Evolutionary conservation across 2,888 invertebrate species (phyloP), one percentile per base, ranked within the genome.

Genomic region (Parnassius apollo): DNA sequence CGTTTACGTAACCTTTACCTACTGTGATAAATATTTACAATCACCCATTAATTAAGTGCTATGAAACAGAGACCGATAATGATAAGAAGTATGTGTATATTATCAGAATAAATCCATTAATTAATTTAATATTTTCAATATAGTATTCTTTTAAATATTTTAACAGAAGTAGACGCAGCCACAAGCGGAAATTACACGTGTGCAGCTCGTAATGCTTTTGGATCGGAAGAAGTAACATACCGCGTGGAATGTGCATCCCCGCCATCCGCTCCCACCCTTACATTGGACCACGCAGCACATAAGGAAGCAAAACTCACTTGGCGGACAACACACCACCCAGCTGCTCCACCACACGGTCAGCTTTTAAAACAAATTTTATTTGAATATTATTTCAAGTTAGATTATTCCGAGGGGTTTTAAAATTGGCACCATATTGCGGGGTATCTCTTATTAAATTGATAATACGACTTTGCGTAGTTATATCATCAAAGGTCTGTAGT

Each of bases 151-250:
- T 9, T 48, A 13, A 13, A 49, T 52, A 52, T 65, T 59, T 22
- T 42, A 61, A 68, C 76, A 95, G 95, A 94, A 83, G 93, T 95
- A 60, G 96, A 96, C 71, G 93, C 94, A 65, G 94, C 94, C 57
- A 93, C 95, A 45, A 94, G 94, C 65, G 96, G 96, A 57, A 96
- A 96, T 92, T 96, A 96, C 84, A 95, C 95, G 12, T 96, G 96
- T 75, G 94, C 95, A 12, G 96, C 95, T n/a, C 95, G 95, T 72
- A 98, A 98, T 85, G 92, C 95, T 18, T 96, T 95, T 77, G 97
- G 97, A 2, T 95, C 95, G 55, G 97, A 97, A 83, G 95, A 96
- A 72, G 95, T 97, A 69, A 94, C 95, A 57, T 97, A 97, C 80
- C 93, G 95, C 12, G 93, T 98, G 53, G 93, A 95, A 69, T 96